Evolutionary conservation across 2,888 invertebrate genomes (phyloP), one percentile per base, ranked within the genome.

Genomic region (Metallyticus violacea): DNA sequence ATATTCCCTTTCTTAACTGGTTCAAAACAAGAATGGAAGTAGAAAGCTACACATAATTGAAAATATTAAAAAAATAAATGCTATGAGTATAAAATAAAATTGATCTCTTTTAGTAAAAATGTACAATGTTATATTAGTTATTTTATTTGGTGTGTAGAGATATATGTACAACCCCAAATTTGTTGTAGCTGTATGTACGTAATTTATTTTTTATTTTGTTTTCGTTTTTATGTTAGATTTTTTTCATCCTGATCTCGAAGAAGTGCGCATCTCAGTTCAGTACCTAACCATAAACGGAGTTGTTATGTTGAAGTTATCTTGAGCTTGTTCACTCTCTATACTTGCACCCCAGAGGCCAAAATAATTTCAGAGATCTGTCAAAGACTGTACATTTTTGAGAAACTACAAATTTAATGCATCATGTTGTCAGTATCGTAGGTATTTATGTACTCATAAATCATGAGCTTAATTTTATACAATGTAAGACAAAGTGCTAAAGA

Each of bases 181-280:
- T 85, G 87, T 81, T 87, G 87, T 87, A 87, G 85, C 85, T 87
- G 85, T 85, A 30, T 87, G 86, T 87, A 85, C 80, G 87, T 87
- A 87, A 87, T 87, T 87, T 87, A 87, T 87, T 87, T 87, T 86
- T 87, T 85, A 87, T 81, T 81, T 87, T 87, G 81, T 86, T 86
- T 84, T 87, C 80, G 77, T 85, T 87, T 86, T 79, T 84, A 86
- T 86, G 85, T 86, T 86, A 86, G 76, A 85, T 85, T 79, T 85
- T 85, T 86, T 87, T 87, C 86, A 82, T 40, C 81, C 86, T 87
- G 87, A 87, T 87, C 87, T 87, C 87, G 78, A 28, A 85, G 25
- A 87, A 62, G 80, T 79, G 77, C 81, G 28, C 81, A 81, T 87
- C 40, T 62, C 40, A 62, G 40, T 62, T 62, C 40, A 62, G 9